A percentile compares a stretch with the other conserved stretches of the same genome.
These are phyloP conservation scores for Peromyscus attwateri DNA, from an alignment of 2,797 vertebrate genomes.

Conservation along the genomic window DNA sequence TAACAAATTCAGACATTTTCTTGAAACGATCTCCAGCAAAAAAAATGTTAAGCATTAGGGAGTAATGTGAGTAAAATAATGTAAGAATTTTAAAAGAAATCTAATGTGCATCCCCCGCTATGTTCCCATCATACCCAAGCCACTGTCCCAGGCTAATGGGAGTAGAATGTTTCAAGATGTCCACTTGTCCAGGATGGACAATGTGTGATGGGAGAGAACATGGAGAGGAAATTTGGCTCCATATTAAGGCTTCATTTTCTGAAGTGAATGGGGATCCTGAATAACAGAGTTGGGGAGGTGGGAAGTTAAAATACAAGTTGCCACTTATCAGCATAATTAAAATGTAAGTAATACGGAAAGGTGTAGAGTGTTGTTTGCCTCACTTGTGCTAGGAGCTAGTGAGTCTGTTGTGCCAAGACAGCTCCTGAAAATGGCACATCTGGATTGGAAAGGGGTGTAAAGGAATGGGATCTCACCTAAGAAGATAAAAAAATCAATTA, in stretches of 20 bases:
- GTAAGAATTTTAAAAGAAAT: not conserved
- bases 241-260: not conserved
- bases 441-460: not conserved
- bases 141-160: not conserved
- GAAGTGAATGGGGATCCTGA: not conserved
- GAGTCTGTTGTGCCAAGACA: not conserved
- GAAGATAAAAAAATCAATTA: not conserved
- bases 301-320: not conserved
- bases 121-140: not conserved
- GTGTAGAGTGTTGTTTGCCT: not conserved
- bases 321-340: not conserved
- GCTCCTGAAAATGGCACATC: not conserved
- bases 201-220: not conserved
- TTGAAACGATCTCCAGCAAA: not conserved
- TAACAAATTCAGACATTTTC: slow-evolving; percentile 17
- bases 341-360: not conserved
- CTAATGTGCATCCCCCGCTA: too few relatives aligned
- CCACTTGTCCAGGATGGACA: not conserved
- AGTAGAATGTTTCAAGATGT: not conserved
- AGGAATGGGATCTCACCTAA: not conserved
- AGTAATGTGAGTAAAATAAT: not conserved
- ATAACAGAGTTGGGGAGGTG: fast-evolving
- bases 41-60: not conserved
- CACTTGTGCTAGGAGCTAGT: not conserved
- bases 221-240: not conserved